phyloP scores from a whole-genome alignment of 1,140 invertebrate genomes.

The Drosophila navojoa region DNA sequence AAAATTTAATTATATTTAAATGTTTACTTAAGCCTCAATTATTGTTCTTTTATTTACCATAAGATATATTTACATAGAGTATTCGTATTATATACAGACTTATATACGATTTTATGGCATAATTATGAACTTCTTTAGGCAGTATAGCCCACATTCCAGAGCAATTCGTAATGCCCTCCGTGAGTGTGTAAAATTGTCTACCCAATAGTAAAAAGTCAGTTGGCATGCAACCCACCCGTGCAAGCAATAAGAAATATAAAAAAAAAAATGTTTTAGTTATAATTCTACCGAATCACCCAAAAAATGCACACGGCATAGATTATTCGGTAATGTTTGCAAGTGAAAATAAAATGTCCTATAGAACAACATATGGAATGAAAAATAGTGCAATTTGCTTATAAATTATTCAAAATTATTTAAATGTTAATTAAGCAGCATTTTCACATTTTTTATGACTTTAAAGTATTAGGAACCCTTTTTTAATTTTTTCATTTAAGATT shows the following conservation, averaged over 20 bases:
- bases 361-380: neutral
- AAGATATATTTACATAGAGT: neutral
- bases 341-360: neutral
- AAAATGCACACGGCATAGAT: slow-evolving; percentile 21
- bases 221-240: slow-evolving; percentile 13
- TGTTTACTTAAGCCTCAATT: too few species aligned
- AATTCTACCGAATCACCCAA: slow-evolving; percentile 10
- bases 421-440: too few species aligned
- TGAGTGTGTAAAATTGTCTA: neutral
- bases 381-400: neutral
- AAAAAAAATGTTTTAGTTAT: slow-evolving; percentile 16
- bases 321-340: neutral
- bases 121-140: neutral
- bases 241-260: slow-evolving; percentile 31
- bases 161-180: too few species aligned
- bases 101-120: neutral
- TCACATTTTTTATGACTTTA: too few species aligned
- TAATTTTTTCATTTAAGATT: too few species aligned
- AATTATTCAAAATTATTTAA: too few species aligned
- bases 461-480: too few species aligned
- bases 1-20: too few species aligned
- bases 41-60: too few species aligned
- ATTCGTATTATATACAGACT: neutral
- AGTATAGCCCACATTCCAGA: neutral
- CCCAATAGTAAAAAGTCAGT: slow-evolving; percentile 3